Evolutionary conservation across 2,888 invertebrate genomes (phyloP), one percentile per base, ranked within the genome.

Genomic region (Myathropa florea): DNA sequence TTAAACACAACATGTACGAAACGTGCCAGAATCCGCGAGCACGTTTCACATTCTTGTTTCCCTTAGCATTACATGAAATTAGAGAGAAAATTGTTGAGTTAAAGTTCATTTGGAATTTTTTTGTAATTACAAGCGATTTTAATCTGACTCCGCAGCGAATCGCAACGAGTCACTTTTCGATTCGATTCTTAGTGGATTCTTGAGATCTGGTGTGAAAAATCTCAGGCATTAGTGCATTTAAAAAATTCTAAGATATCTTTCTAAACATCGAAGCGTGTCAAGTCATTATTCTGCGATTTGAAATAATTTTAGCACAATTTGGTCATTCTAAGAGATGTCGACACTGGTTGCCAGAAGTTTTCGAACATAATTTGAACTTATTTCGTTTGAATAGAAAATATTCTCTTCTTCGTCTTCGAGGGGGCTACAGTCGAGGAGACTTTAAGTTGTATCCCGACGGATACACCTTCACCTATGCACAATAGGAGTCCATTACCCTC

Each of bases 21-120:
- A 83, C 83, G 83, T 83, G 83, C 63, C 72, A 78, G 72, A 78
- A 83, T 78, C 26, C 63, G 33, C 46, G 59, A 61, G 63, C 83
- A 83, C 83, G 83, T 83, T 73, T 30, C 61, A 59, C 67, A 77
- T 83, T 83, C 63, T 72, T 73, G 26, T 59, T 68, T 65, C 63
- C 59, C 55, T 72, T 60, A 72, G 71, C 67, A 59, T 78, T 78
- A 63, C 57, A 73, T 77, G 63, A 68, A 71, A 78, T 78, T 77
- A 63, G 60, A 77, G 33, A 60, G 24, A 83, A 61, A 72, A 70
- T 46, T 46, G 23, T 55, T 67, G 33, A 53, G 67, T 67, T 30
- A 57, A 46, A 55, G 78, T 61, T 68, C 57, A 68, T 68, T 61
- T 55, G 67, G 67, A 72, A 67, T 76, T 72, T 67, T 63, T 53